Evolutionary conservation across 1,140 invertebrate genomes (phyloP).

Genomic region (Halesus radiatus): DNA sequence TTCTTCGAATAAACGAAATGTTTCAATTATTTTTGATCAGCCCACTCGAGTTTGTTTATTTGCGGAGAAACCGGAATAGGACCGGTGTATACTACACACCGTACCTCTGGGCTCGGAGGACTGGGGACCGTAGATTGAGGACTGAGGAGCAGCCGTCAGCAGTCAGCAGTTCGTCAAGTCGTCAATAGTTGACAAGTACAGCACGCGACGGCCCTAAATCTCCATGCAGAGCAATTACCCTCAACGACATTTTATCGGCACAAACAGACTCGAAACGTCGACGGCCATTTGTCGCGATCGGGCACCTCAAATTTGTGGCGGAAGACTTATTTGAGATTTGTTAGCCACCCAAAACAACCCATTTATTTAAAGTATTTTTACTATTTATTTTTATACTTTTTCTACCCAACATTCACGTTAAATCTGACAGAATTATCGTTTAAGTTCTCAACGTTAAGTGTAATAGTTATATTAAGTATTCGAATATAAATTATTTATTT

Average conservation of each 20-base stretch:
- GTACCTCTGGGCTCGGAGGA: neutral
- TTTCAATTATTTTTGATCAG: slow-evolving; percentile 23
- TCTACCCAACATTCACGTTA: too few relatives aligned
- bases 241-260: slow-evolving; percentile 33
- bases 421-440: too few relatives aligned
- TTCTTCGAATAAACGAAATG: neutral
- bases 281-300: slow-evolving; percentile 13
- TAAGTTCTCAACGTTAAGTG: too few relatives aligned
- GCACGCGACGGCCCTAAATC: slow-evolving; percentile 47
- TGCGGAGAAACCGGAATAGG: neutral
- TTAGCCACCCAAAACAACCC: too few relatives aligned
- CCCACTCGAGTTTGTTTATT: neutral
- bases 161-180: slow-evolving; percentile 40
- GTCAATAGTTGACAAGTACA: slow-evolving; percentile 48
- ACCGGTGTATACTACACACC: neutral
- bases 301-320: too few relatives aligned
- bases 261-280: slow-evolving; percentile 20
- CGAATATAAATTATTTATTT: too few relatives aligned
- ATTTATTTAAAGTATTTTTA: too few relatives aligned
- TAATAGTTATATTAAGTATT: too few relatives aligned
- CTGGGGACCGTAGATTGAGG: too few relatives aligned
- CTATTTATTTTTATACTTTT: too few relatives aligned
- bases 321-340: too few relatives aligned
- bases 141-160: neutral
- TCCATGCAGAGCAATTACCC: slow-evolving; percentile 43